Evolutionary conservation across 2,113 vertebrate species (phyloP).

Genomic region (Columba janthina): DNA sequence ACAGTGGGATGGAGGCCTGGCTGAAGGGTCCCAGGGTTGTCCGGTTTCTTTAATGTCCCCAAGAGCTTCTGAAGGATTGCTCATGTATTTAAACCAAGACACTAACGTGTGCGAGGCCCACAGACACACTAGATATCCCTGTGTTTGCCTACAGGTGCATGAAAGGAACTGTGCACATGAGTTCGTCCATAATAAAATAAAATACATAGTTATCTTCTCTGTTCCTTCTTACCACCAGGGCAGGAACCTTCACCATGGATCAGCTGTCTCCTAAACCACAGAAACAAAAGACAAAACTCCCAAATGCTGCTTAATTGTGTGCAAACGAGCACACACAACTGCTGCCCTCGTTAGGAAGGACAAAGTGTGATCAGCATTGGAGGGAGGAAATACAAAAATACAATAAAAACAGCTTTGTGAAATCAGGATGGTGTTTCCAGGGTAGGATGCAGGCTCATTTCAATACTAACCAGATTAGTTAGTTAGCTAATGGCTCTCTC

Average conservation of each 20-base stretch:
- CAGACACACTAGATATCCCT: fast-evolving
- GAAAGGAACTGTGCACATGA: not conserved
- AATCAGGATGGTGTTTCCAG: not conserved
- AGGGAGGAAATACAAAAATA: not conserved
- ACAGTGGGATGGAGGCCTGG: not conserved
- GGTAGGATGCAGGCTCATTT: slow-evolving; percentile 4
- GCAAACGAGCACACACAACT: not conserved
- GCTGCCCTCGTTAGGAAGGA: slow-evolving; percentile 30
- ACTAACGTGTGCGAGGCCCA: fast-evolving
- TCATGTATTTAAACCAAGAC: not conserved
- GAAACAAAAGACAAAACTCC: not conserved
- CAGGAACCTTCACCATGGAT: not conserved
- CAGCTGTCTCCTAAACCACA: not conserved
- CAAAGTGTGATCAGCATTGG: not conserved
- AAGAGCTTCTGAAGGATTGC: not conserved
- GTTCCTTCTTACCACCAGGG: not conserved
- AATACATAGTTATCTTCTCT: not conserved
- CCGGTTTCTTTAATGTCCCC: not conserved
- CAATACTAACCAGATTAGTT: slow-evolving; percentile 65
- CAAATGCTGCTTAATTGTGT: not conserved
- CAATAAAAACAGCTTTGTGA: not conserved
- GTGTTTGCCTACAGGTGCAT: not conserved
- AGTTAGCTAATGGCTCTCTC: slow-evolving; percentile 53
- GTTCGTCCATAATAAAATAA: not conserved
- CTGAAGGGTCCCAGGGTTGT: not conserved